Base-by-base conservation (phyloP, 2,888 invertebrate species). In the Aplocera efformata region DNA sequence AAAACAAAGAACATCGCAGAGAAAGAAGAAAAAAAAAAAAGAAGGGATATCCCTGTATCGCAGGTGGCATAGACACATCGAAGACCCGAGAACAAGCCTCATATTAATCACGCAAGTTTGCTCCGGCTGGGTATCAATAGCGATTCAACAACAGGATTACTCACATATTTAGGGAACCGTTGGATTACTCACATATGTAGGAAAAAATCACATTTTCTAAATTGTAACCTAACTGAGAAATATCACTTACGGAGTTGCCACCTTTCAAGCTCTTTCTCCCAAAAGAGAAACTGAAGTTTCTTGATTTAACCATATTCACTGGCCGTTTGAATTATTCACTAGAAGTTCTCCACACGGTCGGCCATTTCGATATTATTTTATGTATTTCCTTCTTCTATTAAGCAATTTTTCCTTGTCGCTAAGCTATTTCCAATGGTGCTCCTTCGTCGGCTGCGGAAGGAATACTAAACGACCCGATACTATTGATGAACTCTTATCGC, bases 301-400 rank as follows among this genome's bases (percentile, higher is more conserved):
- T 50, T 10, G 50, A 32, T 48, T 53, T 55, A 44, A 46, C 40
- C 52, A 53, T 54, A 42, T 44, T 36, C 35, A 36, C 32, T 10
- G 34, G 23, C 10, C n/a, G n/a, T n/a, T n/a, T n/a, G n/a, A n/a
- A n/a, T n/a, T n/a, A n/a, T 7, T 8, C 8, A n/a, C 30, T 34
- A 13, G 10, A 30, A 20, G 3, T 20, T 17, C 24, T 17, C 10
- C 33, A 33, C 22, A 22, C 22, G 22, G 6, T 22, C 1, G 1
- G 1, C 4, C n/a, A 1, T 22, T 1, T 1, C 7, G 6, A 7
- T 22, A 22, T 5, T 22, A 22, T 22, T 22, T 7, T 1, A 22
- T 7, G 7, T 22, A 1, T 22, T 5, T 22, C 22, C 22, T 22
- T 22, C 3, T n/a, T 22, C 1, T 7, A 22, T n/a, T 22, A 1